Conservation (phyloP, 2,113 vertebrate genomes). For the Notothenia coriiceps region DNA sequence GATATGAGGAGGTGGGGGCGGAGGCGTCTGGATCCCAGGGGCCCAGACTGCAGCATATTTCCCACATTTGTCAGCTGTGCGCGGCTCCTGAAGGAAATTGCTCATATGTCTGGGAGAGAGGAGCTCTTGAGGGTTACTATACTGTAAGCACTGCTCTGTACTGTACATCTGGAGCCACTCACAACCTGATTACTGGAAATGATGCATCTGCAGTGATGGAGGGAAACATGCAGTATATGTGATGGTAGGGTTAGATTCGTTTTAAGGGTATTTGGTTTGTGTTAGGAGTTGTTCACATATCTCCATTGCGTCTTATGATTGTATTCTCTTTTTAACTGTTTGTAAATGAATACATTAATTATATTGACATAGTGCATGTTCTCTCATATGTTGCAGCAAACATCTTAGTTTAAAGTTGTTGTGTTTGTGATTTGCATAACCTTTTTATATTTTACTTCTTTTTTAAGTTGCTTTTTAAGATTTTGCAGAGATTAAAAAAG, state of each 20-base stretch:
- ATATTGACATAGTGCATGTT: neutral
- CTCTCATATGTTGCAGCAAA: slow-evolving; percentile 11
- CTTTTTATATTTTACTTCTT: neutral
- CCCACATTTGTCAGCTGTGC: slow-evolving; percentile 78
- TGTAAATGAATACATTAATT: too few relatives aligned
- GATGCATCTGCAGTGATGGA: slow-evolving; percentile 49
- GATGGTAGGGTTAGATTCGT: too few relatives aligned
- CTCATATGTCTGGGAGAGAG: slow-evolving; percentile 71
- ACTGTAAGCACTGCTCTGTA: slow-evolving; percentile 20
- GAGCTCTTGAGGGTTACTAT: slow-evolving; percentile 44
- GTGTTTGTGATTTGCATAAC: neutral
- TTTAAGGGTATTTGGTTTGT: too few relatives aligned
- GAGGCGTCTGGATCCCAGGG: slow-evolving; percentile 36
- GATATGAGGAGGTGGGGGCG: slow-evolving; percentile 23
- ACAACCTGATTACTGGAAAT: slow-evolving; percentile 63
- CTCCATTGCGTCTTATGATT: too few relatives aligned
- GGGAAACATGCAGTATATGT: slow-evolving; percentile 18
- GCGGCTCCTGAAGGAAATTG: slow-evolving; percentile 67
- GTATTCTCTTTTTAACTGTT: too few relatives aligned
- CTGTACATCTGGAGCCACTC: slow-evolving; percentile 75
- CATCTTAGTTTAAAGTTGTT: neutral
- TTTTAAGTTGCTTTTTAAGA: too few relatives aligned
- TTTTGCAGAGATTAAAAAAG: too few relatives aligned
- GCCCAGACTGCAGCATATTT: slow-evolving; percentile 72
- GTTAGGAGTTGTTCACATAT: too few relatives aligned